Conservation (phyloP, 2,797 vertebrate species). For the Pteropus rufus region DNA sequence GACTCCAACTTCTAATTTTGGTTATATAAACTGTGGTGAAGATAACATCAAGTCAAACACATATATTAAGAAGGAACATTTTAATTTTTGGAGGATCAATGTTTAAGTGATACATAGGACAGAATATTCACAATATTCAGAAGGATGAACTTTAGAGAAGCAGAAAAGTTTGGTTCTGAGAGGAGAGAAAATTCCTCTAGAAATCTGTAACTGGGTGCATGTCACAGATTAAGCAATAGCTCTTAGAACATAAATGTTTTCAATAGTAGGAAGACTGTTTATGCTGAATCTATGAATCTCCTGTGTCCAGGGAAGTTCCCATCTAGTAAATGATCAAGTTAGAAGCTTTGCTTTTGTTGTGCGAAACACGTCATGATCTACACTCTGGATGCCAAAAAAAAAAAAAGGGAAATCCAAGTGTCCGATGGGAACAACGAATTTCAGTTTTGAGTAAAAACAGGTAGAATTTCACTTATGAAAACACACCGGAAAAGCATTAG, state of each 20-base stretch:
- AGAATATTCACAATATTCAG: constrained; percentile 35
- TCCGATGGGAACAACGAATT: neutral
- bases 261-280: neutral
- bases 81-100: neutral
- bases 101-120: neutral
- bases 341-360: neutral
- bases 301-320: neutral
- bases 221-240: neutral
- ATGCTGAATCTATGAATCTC: neutral
- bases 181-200: neutral
- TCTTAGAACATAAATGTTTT: neutral
- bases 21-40: neutral
- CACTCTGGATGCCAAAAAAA: neutral
- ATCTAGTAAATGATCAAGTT: neutral
- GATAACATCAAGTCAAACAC: neutral
- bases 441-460: neutral
- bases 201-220: neutral
- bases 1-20: neutral
- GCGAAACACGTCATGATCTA: neutral
- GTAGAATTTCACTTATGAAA: neutral
- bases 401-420: neutral
- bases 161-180: neutral
- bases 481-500: neutral
- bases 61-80: neutral
- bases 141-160: constrained; percentile 18